phyloP scores from a whole-genome alignment of 2,113 vertebrate genomes.

The Rhizomys pruinosus region DNA sequence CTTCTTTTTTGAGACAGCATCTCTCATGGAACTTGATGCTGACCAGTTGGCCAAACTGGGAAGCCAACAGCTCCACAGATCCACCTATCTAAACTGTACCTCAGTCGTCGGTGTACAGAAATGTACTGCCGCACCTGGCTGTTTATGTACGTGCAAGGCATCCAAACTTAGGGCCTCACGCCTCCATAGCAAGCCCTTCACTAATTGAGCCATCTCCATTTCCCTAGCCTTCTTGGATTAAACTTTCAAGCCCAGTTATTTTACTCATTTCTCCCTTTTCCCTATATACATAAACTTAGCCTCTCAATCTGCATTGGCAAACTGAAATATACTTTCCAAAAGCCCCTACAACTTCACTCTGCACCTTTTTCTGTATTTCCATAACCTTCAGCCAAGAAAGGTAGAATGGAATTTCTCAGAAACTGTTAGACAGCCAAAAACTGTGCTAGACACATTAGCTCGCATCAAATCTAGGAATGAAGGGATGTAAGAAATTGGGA shows the following conservation, averaged over 20 bases:
- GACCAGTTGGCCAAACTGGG: not conserved
- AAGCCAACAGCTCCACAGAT: not conserved
- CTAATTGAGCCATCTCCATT: not conserved
- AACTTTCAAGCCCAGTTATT: not conserved
- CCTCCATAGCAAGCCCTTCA: not conserved
- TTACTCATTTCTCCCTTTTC: not conserved
- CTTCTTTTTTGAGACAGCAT: not conserved
- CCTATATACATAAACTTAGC: not conserved
- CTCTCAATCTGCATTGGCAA: not conserved
- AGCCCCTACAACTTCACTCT: not conserved
- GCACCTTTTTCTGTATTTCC: constrained; percentile 7
- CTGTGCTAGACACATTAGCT: constrained; percentile 58
- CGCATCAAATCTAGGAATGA: not conserved
- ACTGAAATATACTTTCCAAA: constrained; percentile 47
- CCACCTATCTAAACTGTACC: not conserved
- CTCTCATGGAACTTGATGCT: not conserved
- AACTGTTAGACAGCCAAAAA: constrained; percentile 59
- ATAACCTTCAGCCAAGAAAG: constrained; percentile 54
- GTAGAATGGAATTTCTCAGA: constrained; percentile 42
- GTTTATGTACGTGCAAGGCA: not conserved
- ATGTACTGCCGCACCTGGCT: not conserved
- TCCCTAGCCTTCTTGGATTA: not conserved
- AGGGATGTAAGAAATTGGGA: constrained; percentile 62
- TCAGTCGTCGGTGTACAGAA: not conserved
- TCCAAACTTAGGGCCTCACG: no score